phyloP scores from a whole-genome alignment of 2,797 vertebrate species.

The Acanthis flammea region DNA sequence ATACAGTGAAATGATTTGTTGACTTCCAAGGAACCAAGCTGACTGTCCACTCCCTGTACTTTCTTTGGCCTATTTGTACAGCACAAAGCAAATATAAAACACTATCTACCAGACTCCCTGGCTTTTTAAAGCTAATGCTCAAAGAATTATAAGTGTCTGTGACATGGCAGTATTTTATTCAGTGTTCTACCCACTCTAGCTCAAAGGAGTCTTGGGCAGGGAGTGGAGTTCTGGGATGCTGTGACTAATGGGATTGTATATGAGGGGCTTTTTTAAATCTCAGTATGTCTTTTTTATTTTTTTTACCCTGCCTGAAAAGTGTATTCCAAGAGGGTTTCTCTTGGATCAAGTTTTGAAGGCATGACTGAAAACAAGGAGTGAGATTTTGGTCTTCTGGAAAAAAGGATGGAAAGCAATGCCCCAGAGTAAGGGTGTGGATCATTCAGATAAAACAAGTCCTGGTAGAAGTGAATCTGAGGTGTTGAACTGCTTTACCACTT shows the following conservation, averaged over 20 bases:
- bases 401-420: background rate
- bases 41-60: background rate
- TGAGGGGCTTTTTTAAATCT: background rate
- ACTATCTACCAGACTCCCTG: background rate
- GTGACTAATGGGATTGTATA: background rate
- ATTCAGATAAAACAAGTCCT: background rate
- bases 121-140: background rate
- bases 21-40: background rate
- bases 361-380: background rate
- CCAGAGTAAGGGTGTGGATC: background rate
- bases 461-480: background rate
- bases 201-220: background rate
- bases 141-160: background rate
- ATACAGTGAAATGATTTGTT: background rate
- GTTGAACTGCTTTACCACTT: background rate
- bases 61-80: background rate
- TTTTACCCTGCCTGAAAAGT: background rate
- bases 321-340: background rate
- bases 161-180: constrained; percentile 12
- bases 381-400: background rate
- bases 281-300: background rate
- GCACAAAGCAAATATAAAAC: background rate
- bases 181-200: background rate
- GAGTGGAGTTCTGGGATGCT: background rate
- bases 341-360: background rate